These are phyloP conservation scores for Drosophila peninsularis DNA, from an alignment of 2,888 invertebrate genomes.

Conservation along the genomic window DNA sequence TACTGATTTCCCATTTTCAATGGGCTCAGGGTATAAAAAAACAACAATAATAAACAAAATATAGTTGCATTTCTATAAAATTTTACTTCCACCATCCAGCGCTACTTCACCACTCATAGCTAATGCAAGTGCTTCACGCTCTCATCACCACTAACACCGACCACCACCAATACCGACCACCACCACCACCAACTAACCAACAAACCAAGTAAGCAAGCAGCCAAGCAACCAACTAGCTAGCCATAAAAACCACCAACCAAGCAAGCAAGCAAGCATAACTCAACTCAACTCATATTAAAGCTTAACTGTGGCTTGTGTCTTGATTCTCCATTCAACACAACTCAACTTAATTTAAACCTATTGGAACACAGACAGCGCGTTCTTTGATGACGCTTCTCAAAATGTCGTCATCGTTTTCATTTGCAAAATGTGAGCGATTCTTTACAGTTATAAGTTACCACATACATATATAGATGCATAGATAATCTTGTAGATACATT, in stretches of 20 bases:
- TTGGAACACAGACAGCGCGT: conserved; percentile 31
- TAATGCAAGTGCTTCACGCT: too few relatives aligned
- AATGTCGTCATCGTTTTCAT: conserved; percentile 63
- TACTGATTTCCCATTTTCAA: too few relatives aligned
- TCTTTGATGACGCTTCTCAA: conserved; percentile 47
- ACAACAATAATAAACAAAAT: too few relatives aligned
- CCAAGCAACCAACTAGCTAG: neutral
- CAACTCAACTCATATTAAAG: neutral
- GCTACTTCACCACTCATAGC: too few relatives aligned
- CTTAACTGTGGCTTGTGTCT: conserved; percentile 34
- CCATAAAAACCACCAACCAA: conserved; percentile 1
- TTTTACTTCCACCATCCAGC: too few relatives aligned
- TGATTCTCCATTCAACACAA: neutral
- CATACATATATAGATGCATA: conserved; percentile 15
- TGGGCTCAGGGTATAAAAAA: too few relatives aligned
- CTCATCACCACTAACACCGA: conserved; percentile 11
- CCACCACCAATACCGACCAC: too few relatives aligned
- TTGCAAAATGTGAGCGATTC: conserved; percentile 69
- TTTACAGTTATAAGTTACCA: conserved; percentile 21
- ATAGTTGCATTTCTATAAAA: too few relatives aligned
- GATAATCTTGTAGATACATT: conserved; percentile 10
- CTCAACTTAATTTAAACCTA: conserved; percentile 30
- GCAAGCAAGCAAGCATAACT: conserved; percentile 3
- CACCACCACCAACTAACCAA: conserved; percentile 11
- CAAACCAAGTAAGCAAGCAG: neutral